phyloP scores from a whole-genome alignment of 2,113 vertebrate species.

The Mormyrus lacerda region DNA sequence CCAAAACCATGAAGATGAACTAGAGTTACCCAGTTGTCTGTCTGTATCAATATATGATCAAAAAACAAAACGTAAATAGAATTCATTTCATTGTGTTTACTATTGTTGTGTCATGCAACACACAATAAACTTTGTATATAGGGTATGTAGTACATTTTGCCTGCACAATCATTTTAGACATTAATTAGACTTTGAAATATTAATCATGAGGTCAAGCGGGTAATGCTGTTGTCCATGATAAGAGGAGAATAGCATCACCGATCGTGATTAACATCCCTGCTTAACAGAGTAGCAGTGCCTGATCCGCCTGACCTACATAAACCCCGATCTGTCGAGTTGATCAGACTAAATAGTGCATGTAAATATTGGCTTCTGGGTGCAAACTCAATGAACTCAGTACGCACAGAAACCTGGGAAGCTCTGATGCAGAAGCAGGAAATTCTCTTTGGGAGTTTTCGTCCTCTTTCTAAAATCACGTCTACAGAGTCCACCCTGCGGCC shows the following conservation, averaged over 20 bases:
- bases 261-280: background rate
- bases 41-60: background rate
- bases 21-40: too few species aligned
- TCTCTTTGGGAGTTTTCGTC: background rate
- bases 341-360: conserved; percentile 14
- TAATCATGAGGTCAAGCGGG: background rate
- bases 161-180: background rate
- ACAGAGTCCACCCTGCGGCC: background rate
- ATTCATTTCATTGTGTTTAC: background rate
- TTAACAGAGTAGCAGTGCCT: conserved; percentile 4
- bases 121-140: background rate
- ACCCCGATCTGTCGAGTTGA: conserved; percentile 2
- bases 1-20: too few species aligned
- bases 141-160: background rate
- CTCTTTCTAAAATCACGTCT: conserved; percentile 13
- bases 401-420: background rate
- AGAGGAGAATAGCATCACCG: background rate
- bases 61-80: background rate
- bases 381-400: background rate
- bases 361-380: conserved; percentile 21
- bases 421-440: background rate
- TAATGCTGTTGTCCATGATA: background rate
- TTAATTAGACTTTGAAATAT: background rate
- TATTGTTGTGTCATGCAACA: background rate
- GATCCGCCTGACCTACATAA: conserved; percentile 18